Base-by-base conservation (phyloP, 2,113 vertebrate genomes). In the Toxotes chatareus region DNA sequence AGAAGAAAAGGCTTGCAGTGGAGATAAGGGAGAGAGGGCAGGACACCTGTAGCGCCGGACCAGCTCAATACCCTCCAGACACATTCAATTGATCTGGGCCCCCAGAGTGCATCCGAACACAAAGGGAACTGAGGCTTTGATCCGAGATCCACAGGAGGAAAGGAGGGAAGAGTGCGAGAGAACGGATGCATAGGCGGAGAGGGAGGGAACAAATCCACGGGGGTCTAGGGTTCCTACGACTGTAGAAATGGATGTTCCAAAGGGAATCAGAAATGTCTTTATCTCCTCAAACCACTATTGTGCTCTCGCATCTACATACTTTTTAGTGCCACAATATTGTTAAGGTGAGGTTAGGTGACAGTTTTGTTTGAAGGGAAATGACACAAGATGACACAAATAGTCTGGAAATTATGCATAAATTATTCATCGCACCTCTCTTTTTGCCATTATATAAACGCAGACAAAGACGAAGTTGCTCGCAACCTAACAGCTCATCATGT, bases 91-190 rank as follows among this genome's bases (percentile, higher is more conserved):
- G 74, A 88, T 87, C 75, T 38, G 5, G 16, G 13, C 44, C 21
- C 56, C 73, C 74, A 12, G 84, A 86, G 84, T 73, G 62, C 51
- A 72, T 64, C 76, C 0, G 13, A 83, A 80, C 86, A 88, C 85
- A 84, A 88, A 84, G 80, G 74, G 70, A 59, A 8, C 42, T 5
- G 42, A 61, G 44, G 70, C 82, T 93, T 91, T 90, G 84, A 90
- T 91, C 80, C 60, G n/a, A 73, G 74, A 83, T 87, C 62, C 51
- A 36, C 80, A 55, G 74, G 85, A 80, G 83, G 46, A 74, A 71
- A 49, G 32, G 49, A 32, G 21, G 66, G 55, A 62, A 68, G 60
- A 47, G 73, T 17, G 44, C 19, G 3, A 81, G 40, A 46, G 38
- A 44, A 74, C 10, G 38, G 55, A 56, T 61, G 62, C 81, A 77